These are phyloP conservation scores for Anas platyrhynchos DNA, from an alignment of 2,113 vertebrate species.

Conservation along the genomic window DNA sequence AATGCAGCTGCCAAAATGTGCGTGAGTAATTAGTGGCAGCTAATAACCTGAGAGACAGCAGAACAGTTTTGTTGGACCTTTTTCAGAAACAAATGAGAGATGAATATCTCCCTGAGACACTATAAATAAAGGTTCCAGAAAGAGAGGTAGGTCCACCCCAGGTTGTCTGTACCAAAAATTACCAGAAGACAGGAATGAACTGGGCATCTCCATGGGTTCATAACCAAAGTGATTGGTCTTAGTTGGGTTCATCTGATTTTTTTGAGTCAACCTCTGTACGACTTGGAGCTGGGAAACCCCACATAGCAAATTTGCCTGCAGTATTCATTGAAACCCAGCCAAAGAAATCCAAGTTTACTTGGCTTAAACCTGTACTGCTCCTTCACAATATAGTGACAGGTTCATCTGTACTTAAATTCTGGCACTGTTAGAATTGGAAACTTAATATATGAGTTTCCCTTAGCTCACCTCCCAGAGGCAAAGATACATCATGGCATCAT, in stretches of 20 bases:
- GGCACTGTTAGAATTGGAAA: slow-evolving; percentile 35
- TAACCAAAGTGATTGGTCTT: neutral
- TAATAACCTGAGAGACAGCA: neutral
- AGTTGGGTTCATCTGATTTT: neutral
- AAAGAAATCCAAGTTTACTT: slow-evolving; percentile 19
- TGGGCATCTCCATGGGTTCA: neutral
- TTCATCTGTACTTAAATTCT: slow-evolving; percentile 12
- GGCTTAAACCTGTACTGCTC: neutral
- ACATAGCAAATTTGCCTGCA: neutral
- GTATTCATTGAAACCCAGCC: neutral
- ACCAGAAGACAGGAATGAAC: neutral
- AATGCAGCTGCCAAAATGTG: neutral
- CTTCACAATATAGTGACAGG: slow-evolving; percentile 5
- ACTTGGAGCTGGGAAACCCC: slow-evolving; percentile 1
- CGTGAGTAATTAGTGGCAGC: neutral
- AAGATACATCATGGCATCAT: neutral
- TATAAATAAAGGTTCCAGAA: neutral
- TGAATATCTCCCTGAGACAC: neutral
- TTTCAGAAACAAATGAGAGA: neutral
- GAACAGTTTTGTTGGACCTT: neutral
- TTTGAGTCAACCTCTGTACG: neutral
- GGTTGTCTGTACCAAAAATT: neutral
- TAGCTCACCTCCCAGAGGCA: slow-evolving; percentile 19
- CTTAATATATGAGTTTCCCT: slow-evolving; percentile 21
- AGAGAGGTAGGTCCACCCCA: neutral